A percentile compares a stretch with the other conserved stretches of the same genome.
Conservation (phyloP, 2,797 vertebrate species). For the Bufotes viridis region DNA sequence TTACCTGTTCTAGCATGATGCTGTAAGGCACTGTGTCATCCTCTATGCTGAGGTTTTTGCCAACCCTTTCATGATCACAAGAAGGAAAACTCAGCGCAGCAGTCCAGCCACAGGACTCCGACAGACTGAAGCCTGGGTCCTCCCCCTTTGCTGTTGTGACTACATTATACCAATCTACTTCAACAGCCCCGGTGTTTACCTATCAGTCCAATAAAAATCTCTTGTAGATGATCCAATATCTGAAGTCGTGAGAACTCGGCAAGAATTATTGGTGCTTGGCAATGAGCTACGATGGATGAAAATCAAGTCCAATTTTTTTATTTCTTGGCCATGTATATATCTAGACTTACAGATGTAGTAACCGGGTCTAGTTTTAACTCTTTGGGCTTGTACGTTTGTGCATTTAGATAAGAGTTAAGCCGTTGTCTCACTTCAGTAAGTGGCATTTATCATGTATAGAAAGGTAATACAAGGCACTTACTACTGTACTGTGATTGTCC, state of each 20-base stretch:
- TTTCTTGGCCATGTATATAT: background rate
- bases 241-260: background rate
- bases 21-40: constrained; percentile 2
- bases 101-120: constrained; percentile 1
- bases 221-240: background rate
- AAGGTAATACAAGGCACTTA: too few relatives aligned
- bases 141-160: constrained; percentile 31
- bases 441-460: too few relatives aligned
- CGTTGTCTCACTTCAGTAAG: too few relatives aligned
- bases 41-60: background rate
- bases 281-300: background rate
- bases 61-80: constrained; percentile 33
- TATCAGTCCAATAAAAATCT: background rate
- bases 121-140: constrained; percentile 1
- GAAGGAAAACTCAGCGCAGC: constrained; percentile 31
- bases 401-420: background rate
- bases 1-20: constrained; percentile 43
- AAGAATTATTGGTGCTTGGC: background rate
- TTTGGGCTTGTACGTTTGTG: background rate
- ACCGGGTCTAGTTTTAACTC: background rate
- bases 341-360: background rate
- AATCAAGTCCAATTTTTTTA: background rate
- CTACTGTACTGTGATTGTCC: too few relatives aligned
- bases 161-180: background rate
- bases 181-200: background rate